Evolutionary conservation across 2,888 invertebrate genomes (phyloP), one percentile per base, ranked within the genome.

Genomic region (Onchidella celtica): DNA sequence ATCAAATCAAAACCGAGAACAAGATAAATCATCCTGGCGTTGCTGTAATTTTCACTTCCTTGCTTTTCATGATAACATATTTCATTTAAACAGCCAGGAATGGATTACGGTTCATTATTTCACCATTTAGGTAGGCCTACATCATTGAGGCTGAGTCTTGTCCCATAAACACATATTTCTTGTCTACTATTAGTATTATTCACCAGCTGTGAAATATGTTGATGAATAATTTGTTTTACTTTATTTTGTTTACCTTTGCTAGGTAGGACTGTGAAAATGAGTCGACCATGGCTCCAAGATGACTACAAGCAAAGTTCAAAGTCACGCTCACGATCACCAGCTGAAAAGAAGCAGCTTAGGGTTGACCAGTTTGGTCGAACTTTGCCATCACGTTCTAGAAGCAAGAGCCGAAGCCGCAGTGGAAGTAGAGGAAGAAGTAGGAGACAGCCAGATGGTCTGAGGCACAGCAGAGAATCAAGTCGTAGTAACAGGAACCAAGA

Each of bases 351-450:
- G 59, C 63, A 27, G 32, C 24, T 29, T 21, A 29, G 40, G 38
- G 61, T 70, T 27, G 75, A 75, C 29, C 34, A 75, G 65, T 75
- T 47, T 57, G 68, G 77, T 55, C 63, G 72, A 2, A 32, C 72
- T 24, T 59, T 79, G 59, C 70, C 70, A 63, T 21, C 34, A 24
- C 40, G 55, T 57, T 57, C 74, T 29, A 63, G 70, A 29, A 81
- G 81, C 57, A 57, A 61, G 24, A 81, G 81, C 75, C 57, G 76
- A 34, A 69, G 80, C 57, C 4, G 66, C 11, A 66, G 63, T 57
- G 36, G 66, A 2, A 36, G 61, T 34, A 38, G 74, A 21, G 34
- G 40, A 21, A 59, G 27, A 17, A 27, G 72, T 27, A 66, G 66
- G 24, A 34, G 17, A 3, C 32, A 55, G 11, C 34, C 9, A 29